A percentile compares a stretch with the other conserved stretches of the same genome.
These are phyloP conservation scores for Hyperoplus immaculatus DNA, from an alignment of 2,797 vertebrate genomes.

Conservation along the genomic window DNA sequence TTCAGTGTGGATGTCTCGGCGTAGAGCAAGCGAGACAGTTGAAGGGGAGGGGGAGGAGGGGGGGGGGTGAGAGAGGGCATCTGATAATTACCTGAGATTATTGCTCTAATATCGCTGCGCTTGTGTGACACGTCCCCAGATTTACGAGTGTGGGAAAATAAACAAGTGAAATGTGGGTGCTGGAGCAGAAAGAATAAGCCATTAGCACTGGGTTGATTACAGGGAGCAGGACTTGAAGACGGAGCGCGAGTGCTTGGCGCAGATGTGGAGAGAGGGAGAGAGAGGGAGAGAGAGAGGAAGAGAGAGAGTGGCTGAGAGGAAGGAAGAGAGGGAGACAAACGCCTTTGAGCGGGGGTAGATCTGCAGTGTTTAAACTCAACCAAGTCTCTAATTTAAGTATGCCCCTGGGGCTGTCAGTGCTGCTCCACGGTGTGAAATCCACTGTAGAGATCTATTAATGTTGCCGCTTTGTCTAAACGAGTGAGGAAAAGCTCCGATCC, in stretches of 20 bases:
- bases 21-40: conserved; percentile 30
- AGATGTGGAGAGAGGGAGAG: conserved; percentile 69
- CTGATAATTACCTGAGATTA: conserved; percentile 99
- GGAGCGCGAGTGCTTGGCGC: conserved; percentile 81
- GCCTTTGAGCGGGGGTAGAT: conserved; percentile 81
- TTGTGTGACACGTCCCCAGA: conserved; percentile 95
- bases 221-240: conserved; percentile 87
- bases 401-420: conserved; percentile 80
- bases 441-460: conserved; percentile 72
- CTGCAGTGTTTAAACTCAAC: conserved; percentile 85
- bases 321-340: conserved; percentile 60
- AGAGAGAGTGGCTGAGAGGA: conserved; percentile 7
- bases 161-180: conserved; percentile 99
- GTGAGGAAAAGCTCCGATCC: conserved; percentile 70
- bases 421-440: conserved; percentile 75
- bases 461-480: conserved; percentile 78
- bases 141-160: conserved; percentile 98
- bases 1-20: conserved; percentile 40
- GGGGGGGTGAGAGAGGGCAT: conserved; percentile 85
- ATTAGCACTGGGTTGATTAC: conserved; percentile 99
- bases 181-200: conserved; percentile 99
- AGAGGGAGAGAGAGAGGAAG: conserved; percentile 10
- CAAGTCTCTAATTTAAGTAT: conserved; percentile 87
- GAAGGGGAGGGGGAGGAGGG: conserved; percentile 10
- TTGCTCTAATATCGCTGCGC: conserved; percentile 97